Evolutionary conservation across 2,888 invertebrate genomes (phyloP), one percentile per base, ranked within the genome.

Genomic region (Eristalis intricaria): DNA sequence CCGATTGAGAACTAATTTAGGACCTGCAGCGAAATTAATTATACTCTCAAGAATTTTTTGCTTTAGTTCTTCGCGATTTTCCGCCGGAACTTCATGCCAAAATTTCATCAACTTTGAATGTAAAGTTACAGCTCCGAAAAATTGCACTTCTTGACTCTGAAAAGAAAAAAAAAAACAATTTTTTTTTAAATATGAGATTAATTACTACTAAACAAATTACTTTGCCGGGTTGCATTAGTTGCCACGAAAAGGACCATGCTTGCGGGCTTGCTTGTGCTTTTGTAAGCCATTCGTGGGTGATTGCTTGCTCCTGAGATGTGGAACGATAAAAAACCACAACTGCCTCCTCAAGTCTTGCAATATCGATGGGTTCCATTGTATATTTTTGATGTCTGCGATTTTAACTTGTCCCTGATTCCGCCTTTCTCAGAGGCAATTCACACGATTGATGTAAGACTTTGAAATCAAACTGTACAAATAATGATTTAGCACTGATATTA

Each of bases 191-290:
- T 50, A 19, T 50, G 26, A 0, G 43, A 2, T 5, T 10, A 26
- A 61, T 1, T n/a, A 23, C 15, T 19, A 26, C 15, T 11, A 38
- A 60, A 11, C 19, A 35, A 38, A 8, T n/a, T 94, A 98, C 98
- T 95, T 97, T 97, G 89, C 95, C 95, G 10, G 96, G 95, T 91
- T 96, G 95, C 89, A 99, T 94, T 35, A 99, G 94, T 88, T 97
- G 96, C 98, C 98, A 98, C 7, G 97, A 96, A 92, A 98, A 98
- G 90, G 95, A 96, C 99, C 99, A 99, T 38, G 98, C 98, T 92
- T 97, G 96, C 1, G 96, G 95, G 29, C 97, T 97, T 89, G 95
- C 94, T 93, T 98, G 98, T 13, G 97, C 97, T 89, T 95, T 94
- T 56, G 97, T 96, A 63, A 99, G 95, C 97, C 97, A 98, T 64